Percentiles rank a stretch among this genome's conserved stretches.
phyloP scores from a whole-genome alignment of 2,113 vertebrate species.

The Callipepla squamata region DNA sequence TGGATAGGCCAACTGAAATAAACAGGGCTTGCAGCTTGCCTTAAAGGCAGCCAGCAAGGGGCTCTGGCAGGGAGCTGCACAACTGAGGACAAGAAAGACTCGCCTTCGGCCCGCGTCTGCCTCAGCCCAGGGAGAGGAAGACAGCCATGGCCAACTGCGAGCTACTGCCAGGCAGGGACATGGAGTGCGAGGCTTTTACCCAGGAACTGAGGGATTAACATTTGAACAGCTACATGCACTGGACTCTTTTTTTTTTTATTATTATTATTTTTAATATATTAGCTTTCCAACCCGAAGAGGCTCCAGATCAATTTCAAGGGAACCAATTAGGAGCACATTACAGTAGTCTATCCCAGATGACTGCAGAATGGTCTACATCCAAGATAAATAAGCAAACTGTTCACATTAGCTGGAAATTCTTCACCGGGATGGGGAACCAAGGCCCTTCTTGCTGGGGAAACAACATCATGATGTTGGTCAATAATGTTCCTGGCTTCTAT shows the following conservation, averaged over 20 bases:
- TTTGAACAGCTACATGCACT: constrained; percentile 17
- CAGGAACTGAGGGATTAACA: constrained; percentile 41
- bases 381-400: constrained; percentile 39
- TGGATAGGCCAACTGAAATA: constrained; percentile 74
- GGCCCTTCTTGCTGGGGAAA: background rate
- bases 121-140: constrained; percentile 48
- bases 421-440: background rate
- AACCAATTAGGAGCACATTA: constrained; percentile 53
- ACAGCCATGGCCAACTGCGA: constrained; percentile 20
- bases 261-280: background rate
- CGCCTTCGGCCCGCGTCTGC: constrained; percentile 57
- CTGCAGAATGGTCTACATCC: constrained; percentile 17
- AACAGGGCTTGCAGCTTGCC: constrained; percentile 74
- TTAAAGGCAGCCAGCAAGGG: constrained; percentile 74
- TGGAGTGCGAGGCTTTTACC: background rate
- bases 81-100: constrained; percentile 55
- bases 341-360: constrained; percentile 45
- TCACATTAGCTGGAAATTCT: constrained; percentile 32
- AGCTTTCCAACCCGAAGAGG: constrained; percentile 44
- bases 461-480: background rate
- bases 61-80: constrained; percentile 67
- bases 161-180: constrained; percentile 55
- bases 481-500: background rate
- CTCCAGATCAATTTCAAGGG: constrained; percentile 53
- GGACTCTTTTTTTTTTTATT: background rate